These are phyloP conservation scores for Catamblyrhynchus diadema DNA, from an alignment of 2,797 vertebrate species.

Conservation along the genomic window DNA sequence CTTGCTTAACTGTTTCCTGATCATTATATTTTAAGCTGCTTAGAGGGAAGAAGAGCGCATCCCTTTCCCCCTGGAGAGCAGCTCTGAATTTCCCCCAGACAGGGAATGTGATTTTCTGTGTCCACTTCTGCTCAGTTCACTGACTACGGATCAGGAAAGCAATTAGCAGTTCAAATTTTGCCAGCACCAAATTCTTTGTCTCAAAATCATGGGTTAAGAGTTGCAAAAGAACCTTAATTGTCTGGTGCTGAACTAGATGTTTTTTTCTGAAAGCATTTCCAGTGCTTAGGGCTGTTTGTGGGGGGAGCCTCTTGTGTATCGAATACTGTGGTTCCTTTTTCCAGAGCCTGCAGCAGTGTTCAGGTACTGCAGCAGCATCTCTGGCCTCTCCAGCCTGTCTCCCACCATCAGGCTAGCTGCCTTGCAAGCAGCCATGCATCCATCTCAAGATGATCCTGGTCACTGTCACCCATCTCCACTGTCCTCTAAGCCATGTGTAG, in stretches of 20 bases:
- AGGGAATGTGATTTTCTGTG: neutral
- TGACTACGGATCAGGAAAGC: constrained; percentile 5
- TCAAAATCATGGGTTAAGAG: constrained; percentile 45
- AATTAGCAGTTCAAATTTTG: constrained; percentile 55
- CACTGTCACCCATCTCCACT: neutral
- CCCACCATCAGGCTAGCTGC: neutral
- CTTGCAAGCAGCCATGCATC: neutral
- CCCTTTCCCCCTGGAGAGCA: neutral
- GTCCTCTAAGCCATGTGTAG: neutral
- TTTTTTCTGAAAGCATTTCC: constrained; percentile 19
- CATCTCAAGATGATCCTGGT: neutral
- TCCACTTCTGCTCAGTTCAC: neutral
- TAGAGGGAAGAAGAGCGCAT: neutral
- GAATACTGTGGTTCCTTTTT: neutral
- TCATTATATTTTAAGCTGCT: constrained; percentile 63
- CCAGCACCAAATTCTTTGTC: constrained; percentile 42
- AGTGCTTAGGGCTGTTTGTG: constrained; percentile 8
- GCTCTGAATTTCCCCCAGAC: constrained; percentile 20
- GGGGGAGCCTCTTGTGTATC: neutral
- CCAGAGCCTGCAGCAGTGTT: neutral
- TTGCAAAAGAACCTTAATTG: constrained; percentile 52
- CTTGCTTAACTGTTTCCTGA: constrained; percentile 68
- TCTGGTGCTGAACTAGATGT: constrained; percentile 21
- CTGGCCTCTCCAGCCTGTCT: neutral
- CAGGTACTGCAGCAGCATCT: neutral